Conservation (phyloP, 2,888 invertebrate genomes). For the Heliconius cydno region DNA sequence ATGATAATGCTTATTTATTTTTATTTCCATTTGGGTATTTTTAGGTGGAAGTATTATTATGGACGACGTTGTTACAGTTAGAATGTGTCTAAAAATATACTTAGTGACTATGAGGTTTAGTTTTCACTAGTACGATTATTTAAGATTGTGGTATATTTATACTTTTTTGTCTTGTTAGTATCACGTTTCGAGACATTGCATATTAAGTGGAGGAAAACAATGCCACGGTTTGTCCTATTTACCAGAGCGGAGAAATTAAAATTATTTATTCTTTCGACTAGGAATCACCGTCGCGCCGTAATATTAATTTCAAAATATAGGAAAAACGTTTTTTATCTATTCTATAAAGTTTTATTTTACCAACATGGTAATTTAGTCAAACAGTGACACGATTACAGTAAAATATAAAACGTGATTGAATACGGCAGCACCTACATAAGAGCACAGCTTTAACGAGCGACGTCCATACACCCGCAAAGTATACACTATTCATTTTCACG, state of each 20-base stretch:
- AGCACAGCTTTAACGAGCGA: conserved; percentile 61
- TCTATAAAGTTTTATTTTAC: neutral
- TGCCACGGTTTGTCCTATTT: no score
- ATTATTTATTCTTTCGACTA: no score
- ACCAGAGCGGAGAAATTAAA: no score
- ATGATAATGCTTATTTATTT: conserved; percentile 47
- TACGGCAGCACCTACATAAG: conserved; percentile 52
- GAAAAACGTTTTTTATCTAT: neutral
- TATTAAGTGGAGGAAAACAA: no score
- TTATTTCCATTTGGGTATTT: neutral
- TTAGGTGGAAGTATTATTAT: neutral
- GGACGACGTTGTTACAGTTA: neutral
- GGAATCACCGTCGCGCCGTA: neutral
- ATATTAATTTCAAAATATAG: neutral
- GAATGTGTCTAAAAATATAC: no score
- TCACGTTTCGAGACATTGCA: no score
- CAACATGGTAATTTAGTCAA: conserved; percentile 8
- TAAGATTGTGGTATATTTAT: no score
- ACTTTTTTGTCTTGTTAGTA: no score
- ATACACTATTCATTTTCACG: conserved; percentile 50
- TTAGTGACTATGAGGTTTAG: no score
- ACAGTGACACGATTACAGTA: conserved; percentile 38
- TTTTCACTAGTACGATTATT: no score
- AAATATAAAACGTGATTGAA: conserved; percentile 42
- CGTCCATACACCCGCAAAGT: conserved; percentile 54